These are phyloP conservation scores for Platichthys flesus DNA, from an alignment of 2,113 vertebrate genomes.

Conservation along the genomic window DNA sequence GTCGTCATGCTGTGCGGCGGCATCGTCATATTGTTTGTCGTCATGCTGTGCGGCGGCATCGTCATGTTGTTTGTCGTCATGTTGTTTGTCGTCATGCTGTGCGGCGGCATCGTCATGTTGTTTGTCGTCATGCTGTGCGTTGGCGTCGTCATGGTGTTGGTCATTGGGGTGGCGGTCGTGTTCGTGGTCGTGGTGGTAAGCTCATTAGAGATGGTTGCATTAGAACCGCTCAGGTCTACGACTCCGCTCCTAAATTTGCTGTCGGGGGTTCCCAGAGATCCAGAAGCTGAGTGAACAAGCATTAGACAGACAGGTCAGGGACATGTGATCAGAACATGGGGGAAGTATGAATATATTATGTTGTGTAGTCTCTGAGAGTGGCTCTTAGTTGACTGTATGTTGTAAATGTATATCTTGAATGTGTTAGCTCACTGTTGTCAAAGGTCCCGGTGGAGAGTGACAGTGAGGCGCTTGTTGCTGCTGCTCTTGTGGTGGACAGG, in stretches of 20 bases:
- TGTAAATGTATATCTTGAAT: neutral
- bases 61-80: too few relatives aligned
- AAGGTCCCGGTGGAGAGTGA: neutral
- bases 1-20: too few relatives aligned
- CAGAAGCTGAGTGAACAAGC: slow-evolving; percentile 21
- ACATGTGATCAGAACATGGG: neutral
- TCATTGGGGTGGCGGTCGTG: too few relatives aligned
- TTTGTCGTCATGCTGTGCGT: too few relatives aligned
- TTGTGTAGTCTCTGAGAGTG: neutral
- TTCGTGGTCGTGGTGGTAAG: neutral
- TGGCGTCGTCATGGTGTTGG: too few relatives aligned
- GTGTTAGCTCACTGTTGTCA: slow-evolving; percentile 40
- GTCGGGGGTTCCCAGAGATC: accelerated
- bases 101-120: too few relatives aligned
- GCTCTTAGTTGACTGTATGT: neutral
- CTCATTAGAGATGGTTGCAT: neutral
- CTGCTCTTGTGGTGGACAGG: neutral
- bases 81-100: too few relatives aligned
- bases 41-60: too few relatives aligned
- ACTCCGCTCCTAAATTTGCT: accelerated
- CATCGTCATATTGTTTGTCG: too few relatives aligned
- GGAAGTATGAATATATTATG: neutral
- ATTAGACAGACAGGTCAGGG: neutral
- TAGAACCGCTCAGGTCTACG: slow-evolving; percentile 30
- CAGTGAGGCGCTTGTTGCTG: accelerated